Base-by-base conservation (phyloP, 2,888 invertebrate species). In the Tenthredo distinguenda region DNA sequence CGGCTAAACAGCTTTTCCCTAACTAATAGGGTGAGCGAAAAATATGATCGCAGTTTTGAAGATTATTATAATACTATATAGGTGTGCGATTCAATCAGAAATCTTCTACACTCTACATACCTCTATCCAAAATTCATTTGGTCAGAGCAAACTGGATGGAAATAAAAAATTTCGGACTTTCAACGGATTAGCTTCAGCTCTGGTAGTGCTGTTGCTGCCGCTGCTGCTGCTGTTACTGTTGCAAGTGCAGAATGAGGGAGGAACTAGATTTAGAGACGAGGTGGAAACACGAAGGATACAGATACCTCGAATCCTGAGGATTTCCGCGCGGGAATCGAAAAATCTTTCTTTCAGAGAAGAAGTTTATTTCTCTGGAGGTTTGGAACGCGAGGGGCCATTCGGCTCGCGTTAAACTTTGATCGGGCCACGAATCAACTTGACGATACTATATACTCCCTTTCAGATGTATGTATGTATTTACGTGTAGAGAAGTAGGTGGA, bases 331-430 rank as follows among this genome's bases (percentile, higher is more conserved):
- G 77, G 62, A 62, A 81, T 81, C 81, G 81, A 62, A 21, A 81
- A 81, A 81, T 81, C 81, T 62, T 62, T 81, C 81, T 62, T 62
- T 50, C n/a, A 81, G 65, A 34, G 21, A 47, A 43, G 71, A 83
- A 83, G 68, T 83, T 83, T 83, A 83, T 83, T 83, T 83, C 83
- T 83, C 83, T 68, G 68, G 83, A 83, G 83, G 71, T 71, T 83
- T 15, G 31, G 21, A 37, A 34, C 34, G 62, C 81, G 26, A 62
- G 62, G 72, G 50, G 65, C 81, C 40, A 58, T 81, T 81, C 81
- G 62, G 81, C 10, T 62, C 83, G 68, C 71, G 68, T 83, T 83
- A 83, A 83, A 83, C 65, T 83, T 83, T 83, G 68, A 83, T 83
- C 83, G 83, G 43, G n/a, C 34, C 50, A 47, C 83, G 83, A 47